Base-by-base conservation (phyloP, 2,113 vertebrate species). In the Agapornis roseicollis region DNA sequence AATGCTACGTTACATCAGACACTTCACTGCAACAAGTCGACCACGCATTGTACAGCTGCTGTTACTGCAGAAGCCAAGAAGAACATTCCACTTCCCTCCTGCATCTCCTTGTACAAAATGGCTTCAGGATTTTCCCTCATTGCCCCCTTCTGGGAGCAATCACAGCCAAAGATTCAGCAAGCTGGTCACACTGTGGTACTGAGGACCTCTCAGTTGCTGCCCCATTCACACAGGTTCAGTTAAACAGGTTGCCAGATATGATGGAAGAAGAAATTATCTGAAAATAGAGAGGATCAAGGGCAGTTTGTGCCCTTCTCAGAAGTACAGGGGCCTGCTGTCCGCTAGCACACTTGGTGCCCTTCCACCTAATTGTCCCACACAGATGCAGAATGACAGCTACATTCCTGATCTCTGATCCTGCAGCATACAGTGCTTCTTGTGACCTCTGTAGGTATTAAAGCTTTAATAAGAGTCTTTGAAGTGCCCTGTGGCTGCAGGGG, bases 391-490 rank as follows among this genome's bases (percentile, higher is more conserved):
- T 23, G 85, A 52, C 63, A 83, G 82, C 80, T 35, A n/a, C 6
- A 27, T 77, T 74, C 64, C 60, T 18, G 13, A 80, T 70, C 19
- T 13, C 64, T 28, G 56, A 33, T 68, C 44, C 72, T 44, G n/a
- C 1, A 65, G 73, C 71, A 56, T 23, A 46, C 25, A 31, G 53
- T 9, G 18, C 10, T 79, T 72, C 49, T 35, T n/a, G 41, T 10
- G 63, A 83, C 76, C 85, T 88, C 85, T 6, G 3, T 55, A 35
- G 77, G 77, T 74, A 93, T 72, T 95, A 90, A 89, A 86, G 69
- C 52, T 90, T 84, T 93, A 95, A 68, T 89, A 90, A 93, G 60
- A 60, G 69, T 29, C 69, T 66, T 55, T 52, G 55, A 94, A 31
- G 52, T 47, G 77, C 64, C 85, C 85, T 65, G 35, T 80, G 31